phyloP scores from a whole-genome alignment of 2,797 vertebrate genomes.

The Pseudomugil gertrudae region DNA sequence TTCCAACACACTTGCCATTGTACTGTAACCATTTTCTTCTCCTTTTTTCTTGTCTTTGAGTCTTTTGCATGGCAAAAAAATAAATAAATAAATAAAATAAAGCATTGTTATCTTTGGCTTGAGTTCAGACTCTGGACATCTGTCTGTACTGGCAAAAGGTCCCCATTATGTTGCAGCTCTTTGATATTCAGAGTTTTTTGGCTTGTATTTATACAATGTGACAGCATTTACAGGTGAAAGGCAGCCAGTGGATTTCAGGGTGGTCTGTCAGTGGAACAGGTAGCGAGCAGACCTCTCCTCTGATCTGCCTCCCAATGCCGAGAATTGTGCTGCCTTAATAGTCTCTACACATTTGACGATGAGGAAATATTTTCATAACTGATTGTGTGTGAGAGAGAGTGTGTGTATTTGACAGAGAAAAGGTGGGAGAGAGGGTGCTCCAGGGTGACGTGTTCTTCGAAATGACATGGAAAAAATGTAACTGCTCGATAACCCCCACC shows the following conservation, averaged over 20 bases:
- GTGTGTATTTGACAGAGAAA: slow-evolving; percentile 26
- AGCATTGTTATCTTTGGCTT: slow-evolving; percentile 61
- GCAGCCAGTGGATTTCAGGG: slow-evolving; percentile 68
- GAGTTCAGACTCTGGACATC: slow-evolving; percentile 46
- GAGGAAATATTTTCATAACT: slow-evolving; percentile 76
- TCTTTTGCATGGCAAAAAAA: slow-evolving; percentile 46
- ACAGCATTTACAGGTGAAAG: slow-evolving; percentile 67
- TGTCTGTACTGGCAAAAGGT: slow-evolving; percentile 57
- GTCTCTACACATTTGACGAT: slow-evolving; percentile 68
- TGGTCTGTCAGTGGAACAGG: slow-evolving; percentile 73
- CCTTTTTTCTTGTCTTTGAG: slow-evolving; percentile 55
- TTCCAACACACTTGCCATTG: slow-evolving; percentile 64
- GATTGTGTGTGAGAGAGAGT: slow-evolving; percentile 45
- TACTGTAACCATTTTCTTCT: slow-evolving; percentile 51
- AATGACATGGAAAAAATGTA: slow-evolving; percentile 65
- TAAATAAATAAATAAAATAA: too few relatives aligned
- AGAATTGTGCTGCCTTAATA: slow-evolving; percentile 46
- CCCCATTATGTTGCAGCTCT: slow-evolving; percentile 55
- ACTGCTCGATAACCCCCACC: slow-evolving; percentile 67
- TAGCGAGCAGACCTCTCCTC: slow-evolving; percentile 53
- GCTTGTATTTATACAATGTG: slow-evolving; percentile 35
- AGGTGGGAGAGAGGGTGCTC: slow-evolving; percentile 36
- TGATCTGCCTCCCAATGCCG: slow-evolving; percentile 59
- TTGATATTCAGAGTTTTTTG: slow-evolving; percentile 36
- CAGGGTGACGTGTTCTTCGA: slow-evolving; percentile 60